A percentile compares a stretch with the other conserved stretches of the same genome.
phyloP scores from a whole-genome alignment of 2,113 vertebrate genomes.

The Vicugna pacos region DNA sequence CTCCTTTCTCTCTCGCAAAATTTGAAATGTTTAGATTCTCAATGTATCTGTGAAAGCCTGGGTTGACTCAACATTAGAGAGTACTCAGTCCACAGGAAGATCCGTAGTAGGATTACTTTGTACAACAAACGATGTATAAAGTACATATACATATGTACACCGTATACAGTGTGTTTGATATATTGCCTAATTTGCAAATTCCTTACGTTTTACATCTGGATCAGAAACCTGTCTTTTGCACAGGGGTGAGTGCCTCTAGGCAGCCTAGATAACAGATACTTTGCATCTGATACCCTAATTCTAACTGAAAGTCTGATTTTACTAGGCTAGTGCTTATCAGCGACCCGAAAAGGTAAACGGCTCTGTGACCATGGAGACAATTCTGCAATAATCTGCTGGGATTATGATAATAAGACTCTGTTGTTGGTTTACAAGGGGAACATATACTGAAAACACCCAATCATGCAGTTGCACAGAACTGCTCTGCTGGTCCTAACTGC shows the following conservation, averaged over 20 bases:
- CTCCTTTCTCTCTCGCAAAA: background rate
- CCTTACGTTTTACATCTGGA: background rate
- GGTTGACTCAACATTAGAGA: background rate
- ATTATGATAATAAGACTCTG: constrained; percentile 44
- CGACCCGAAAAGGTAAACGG: background rate
- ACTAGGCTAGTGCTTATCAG: background rate
- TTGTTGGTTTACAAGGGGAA: background rate
- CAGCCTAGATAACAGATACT: background rate
- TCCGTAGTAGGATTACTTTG: background rate
- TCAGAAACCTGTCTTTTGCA: background rate
- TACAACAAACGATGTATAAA: background rate
- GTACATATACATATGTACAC: background rate
- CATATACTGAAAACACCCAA: constrained; percentile 17
- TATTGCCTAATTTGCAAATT: background rate
- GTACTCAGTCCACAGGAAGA: background rate
- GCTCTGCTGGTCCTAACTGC: constrained; percentile 76
- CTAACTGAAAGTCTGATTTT: background rate
- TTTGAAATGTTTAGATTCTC: background rate
- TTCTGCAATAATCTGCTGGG: background rate
- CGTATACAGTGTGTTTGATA: background rate
- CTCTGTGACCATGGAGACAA: constrained; percentile 24
- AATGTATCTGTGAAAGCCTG: background rate
- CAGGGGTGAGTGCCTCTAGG: background rate
- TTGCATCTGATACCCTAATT: background rate
- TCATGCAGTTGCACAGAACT: constrained; percentile 62